Base-by-base conservation (phyloP, 2,888 invertebrate genomes). In the Pemphredon lugubris region DNA sequence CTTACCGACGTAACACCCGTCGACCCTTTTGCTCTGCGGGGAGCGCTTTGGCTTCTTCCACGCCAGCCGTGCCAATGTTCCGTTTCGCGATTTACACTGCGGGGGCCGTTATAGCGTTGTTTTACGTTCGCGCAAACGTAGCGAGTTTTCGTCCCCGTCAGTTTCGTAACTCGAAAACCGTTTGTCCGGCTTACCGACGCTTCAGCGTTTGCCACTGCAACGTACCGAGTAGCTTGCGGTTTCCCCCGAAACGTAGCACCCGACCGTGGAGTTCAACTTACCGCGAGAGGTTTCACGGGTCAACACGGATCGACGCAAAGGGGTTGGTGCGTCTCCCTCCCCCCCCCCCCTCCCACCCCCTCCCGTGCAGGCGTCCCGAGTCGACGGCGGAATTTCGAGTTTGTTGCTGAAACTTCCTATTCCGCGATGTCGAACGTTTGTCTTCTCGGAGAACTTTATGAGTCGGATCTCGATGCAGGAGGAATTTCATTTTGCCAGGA, bases 131-230 rank as follows among this genome's bases (percentile, higher is more conserved):
- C 47, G 14, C 13, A 1, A 34, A 0, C n/a, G 34, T n/a, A 4
- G 30, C 9, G 9, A 11, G 3, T n/a, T 6, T 16, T 45, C 45
- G 9, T 7, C 20, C 30, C 18, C 23, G 2, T 30, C 30, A 70
- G 70, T 67, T 67, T 67, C 54, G 13, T 26, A 11, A 50, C 59
- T 30, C 32, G 57, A 14, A 44, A 26, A 63, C 47, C 58, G 44
- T 66, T 66, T 47, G 58, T 39, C 23, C 60, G 13, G 39, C 18
- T 60, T 67, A 50, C 42, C 48, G 30, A 30, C 14, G 4, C 16
- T n/a, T 1, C 45, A 30, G 16, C 23, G 14, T n/a, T n/a, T n/a
- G n/a, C n/a, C 55, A 13, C 21, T 26, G 11, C 18, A 32, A 44
- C 44, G 26, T 26, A 11, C 21, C 14, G 44, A 16, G 54, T 34